phyloP scores from a whole-genome alignment of 2,113 vertebrate genomes.

The Oostethus manadensis region DNA sequence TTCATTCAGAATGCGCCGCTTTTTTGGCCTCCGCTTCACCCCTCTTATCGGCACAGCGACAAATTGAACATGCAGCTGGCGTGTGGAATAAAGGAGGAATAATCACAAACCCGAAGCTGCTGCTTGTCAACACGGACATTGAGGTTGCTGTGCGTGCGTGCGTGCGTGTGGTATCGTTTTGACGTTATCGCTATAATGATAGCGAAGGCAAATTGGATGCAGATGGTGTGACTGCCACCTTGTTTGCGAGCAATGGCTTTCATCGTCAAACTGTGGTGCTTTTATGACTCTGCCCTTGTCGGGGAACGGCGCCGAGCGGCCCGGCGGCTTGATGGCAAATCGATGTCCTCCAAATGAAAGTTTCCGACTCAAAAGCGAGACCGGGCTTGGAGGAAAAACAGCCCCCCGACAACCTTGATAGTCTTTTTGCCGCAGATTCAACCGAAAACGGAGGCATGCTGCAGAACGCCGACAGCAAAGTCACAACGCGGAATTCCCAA shows the following conservation, averaged over 20 bases:
- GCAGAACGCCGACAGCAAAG: conserved; percentile 1
- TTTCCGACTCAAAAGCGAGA: neutral
- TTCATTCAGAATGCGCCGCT: conserved; percentile 10
- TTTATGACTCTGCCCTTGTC: conserved; percentile 24
- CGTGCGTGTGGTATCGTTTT: conserved; percentile 13
- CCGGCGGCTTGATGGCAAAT: neutral
- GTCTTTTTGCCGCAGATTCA: conserved; percentile 1
- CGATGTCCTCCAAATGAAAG: conserved; percentile 4
- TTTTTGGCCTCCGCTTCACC: conserved; percentile 5
- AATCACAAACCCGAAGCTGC: conserved; percentile 15
- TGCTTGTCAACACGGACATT: conserved; percentile 33
- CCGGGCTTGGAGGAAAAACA: neutral
- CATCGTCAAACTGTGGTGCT: conserved; percentile 18
- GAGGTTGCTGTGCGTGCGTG: conserved; percentile 25
- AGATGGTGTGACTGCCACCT: conserved; percentile 42
- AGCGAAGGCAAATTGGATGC: conserved; percentile 38
- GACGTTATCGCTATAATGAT: conserved; percentile 23
- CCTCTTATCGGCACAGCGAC: conserved; percentile 16
- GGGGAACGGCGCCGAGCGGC: neutral
- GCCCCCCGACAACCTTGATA: neutral
- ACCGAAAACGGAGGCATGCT: conserved; percentile 2
- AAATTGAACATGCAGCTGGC: neutral
- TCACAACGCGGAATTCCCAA: conserved; percentile 7
- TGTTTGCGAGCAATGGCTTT: conserved; percentile 19
- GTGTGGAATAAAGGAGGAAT: conserved; percentile 16